phyloP scores from a whole-genome alignment of 2,113 vertebrate genomes.

The Upupa epops region DNA sequence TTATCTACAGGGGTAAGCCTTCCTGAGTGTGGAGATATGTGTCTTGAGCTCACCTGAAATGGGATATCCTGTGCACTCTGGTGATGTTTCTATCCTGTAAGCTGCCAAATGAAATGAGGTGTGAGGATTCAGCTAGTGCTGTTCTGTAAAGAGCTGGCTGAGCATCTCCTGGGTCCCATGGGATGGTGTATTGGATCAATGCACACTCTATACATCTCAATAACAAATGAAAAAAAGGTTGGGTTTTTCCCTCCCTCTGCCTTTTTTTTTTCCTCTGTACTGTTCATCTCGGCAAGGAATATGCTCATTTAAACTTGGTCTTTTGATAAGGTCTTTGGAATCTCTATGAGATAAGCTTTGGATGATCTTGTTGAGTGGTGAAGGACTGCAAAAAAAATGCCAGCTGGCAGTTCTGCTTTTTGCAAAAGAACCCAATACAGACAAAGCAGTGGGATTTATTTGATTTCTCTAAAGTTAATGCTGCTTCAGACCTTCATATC shows the following conservation, averaged over 20 bases:
- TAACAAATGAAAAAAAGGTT: not conserved
- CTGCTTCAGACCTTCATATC: not conserved
- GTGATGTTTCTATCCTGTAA: not conserved
- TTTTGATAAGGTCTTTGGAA: not conserved
- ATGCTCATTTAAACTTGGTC: not conserved
- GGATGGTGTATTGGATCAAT: not conserved
- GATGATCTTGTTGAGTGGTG: not conserved
- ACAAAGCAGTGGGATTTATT: not conserved
- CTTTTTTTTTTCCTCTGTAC: accelerated
- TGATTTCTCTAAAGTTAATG: not conserved
- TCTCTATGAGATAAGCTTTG: not conserved
- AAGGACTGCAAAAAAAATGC: not conserved
- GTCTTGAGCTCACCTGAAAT: not conserved
- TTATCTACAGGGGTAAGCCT: not conserved
- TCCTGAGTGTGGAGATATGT: not conserved
- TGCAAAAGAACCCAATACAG: not conserved
- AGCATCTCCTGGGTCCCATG: not conserved
- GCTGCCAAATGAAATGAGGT: not conserved
- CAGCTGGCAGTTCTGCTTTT: not conserved
- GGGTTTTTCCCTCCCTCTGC: not conserved
- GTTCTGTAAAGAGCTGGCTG: not conserved
- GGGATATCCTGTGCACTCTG: not conserved
- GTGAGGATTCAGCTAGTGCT: not conserved
- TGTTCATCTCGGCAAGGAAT: not conserved
- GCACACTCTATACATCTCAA: not conserved